Base-by-base conservation (phyloP, 2,797 vertebrate genomes). In the Sebastes ruberrimus region DNA sequence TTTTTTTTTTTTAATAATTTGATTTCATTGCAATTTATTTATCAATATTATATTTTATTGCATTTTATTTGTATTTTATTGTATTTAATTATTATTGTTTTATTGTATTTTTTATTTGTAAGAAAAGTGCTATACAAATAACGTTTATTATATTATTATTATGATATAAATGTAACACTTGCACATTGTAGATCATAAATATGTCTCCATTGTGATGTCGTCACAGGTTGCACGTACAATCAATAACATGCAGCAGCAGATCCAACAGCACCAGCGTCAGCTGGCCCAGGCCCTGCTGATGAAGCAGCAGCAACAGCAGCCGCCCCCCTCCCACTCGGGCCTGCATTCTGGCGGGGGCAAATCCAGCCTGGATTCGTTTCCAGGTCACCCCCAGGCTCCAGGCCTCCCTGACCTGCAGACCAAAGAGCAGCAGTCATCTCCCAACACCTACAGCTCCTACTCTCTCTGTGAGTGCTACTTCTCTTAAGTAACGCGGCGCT, bases 231-330 rank as follows among this genome's bases (percentile, higher is more conserved):
- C 98, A 96, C 98, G 98, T 97, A 99, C 98, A 99, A 99, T 99
- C 98, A 98, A 97, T 95, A 99, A 99, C 97, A 99, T 99, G 97
- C 98, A 99, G 97, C 98, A 99, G 96, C 98, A 99, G 96, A 99
- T 99, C 96, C 98, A 99, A 95, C 98, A 99, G 95, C 98, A 99
- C 96, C 98, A 99, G 96, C 98, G 98, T 92, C 98, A 99, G 97
- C 97, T 99, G 96, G 98, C 97, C 94, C 98, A 99, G 96, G 97
- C 98, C 89, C 96, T 99, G 95, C 96, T 99, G 77, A 97, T 97
- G 95, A 99, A 99, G 95, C 98, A 98, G 95, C 98, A 98, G 94
- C 97, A 97, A 89, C 97, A 95, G 78, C 96, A 98, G 95, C 97
- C 96, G 90, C 97, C 97, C 85, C 89, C 89, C 23, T 93, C 94